These are phyloP conservation scores for Drosophila neotestacea DNA, from an alignment of 2,888 invertebrate species.

Conservation along the genomic window DNA sequence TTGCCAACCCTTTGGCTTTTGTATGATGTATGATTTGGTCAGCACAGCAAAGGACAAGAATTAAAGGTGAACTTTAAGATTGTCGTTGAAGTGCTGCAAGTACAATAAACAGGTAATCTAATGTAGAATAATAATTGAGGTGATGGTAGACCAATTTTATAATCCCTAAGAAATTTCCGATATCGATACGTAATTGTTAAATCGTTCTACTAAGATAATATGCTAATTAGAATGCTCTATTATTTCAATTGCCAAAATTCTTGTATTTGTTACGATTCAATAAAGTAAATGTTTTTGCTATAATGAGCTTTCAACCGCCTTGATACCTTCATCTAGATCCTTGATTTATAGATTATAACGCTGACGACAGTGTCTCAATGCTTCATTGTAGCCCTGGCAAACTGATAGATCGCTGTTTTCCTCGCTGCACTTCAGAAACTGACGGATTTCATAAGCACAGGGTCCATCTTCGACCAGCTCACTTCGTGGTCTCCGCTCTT, in stretches of 20 bases:
- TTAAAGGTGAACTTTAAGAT: slow-evolving; percentile 8
- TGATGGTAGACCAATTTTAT: neutral
- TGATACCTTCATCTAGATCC: neutral
- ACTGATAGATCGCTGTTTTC: slow-evolving; percentile 61
- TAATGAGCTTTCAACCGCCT: neutral
- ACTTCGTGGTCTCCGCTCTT: slow-evolving; percentile 11
- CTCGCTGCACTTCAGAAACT: slow-evolving; percentile 70
- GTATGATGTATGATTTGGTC: slow-evolving; percentile 1
- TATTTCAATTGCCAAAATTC: slow-evolving; percentile 1
- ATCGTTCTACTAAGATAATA: too few relatives aligned
- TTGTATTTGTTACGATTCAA: neutral
- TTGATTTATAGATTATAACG: slow-evolving; percentile 59
- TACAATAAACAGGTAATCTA: neutral
- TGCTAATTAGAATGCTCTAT: neutral
- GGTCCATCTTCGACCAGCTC: slow-evolving; percentile 66
- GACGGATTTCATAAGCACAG: slow-evolving; percentile 60
- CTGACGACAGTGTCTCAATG: slow-evolving; percentile 61
- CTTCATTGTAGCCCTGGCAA: slow-evolving; percentile 66
- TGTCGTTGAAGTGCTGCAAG: neutral
- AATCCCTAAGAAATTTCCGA: too few relatives aligned
- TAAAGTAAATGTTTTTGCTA: neutral
- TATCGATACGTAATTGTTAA: too few relatives aligned
- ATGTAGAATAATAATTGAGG: neutral
- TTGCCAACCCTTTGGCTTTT: slow-evolving; percentile 35
- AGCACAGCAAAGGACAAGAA: neutral